Evolutionary conservation across 2,113 vertebrate species (phyloP), one percentile per base, ranked within the genome.

Genomic region (Ramphastos sulfuratus): DNA sequence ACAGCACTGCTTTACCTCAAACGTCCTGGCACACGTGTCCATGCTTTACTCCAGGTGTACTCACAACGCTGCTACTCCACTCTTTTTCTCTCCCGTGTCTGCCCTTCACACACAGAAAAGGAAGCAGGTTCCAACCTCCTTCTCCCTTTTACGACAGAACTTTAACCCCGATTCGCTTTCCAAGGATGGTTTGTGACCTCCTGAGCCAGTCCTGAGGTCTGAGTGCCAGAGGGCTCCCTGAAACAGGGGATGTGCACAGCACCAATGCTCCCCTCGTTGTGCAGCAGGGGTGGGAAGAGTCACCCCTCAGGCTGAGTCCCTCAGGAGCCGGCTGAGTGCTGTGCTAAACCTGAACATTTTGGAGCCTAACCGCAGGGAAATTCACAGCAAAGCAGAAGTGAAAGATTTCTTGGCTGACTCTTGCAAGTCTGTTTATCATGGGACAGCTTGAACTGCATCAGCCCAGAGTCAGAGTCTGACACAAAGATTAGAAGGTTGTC

Each of bases 351-450:
- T 28, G 17, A 54, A 18, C 30, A 13, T 2, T 4, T 0, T 13
- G 7, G 28, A 75, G 28, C 42, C 54, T 37, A 37, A 48, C 4
- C 31, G 17, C 10, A 31, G 14, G 37, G 0, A 33, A 60, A 52
- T 5, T 10, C 9, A 6, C 3, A 11, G 9, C 28, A 25, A 72
- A 69, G 7, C 8, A 20, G 60, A 75, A 74, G 1, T 0, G n/a
- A 59, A 12, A 3, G 2, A 0, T 42, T 59, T 35, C 30, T 0
- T 0, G 1, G 33, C 31, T 60, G 2, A 2, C 50, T 82, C 74
- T 60, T 52, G 10, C 35, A 66, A 44, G 50, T 28, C 19, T 9
- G 2, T 9, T 50, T 39, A 20, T 4, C 28, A 23, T 0, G 7
- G 87, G 25, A 27, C n/a, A n/a, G 31, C 16, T 6, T 4, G 30